These are phyloP conservation scores for Penaeus japonicus DNA, from an alignment of 1,140 invertebrate species.

Conservation along the genomic window DNA sequence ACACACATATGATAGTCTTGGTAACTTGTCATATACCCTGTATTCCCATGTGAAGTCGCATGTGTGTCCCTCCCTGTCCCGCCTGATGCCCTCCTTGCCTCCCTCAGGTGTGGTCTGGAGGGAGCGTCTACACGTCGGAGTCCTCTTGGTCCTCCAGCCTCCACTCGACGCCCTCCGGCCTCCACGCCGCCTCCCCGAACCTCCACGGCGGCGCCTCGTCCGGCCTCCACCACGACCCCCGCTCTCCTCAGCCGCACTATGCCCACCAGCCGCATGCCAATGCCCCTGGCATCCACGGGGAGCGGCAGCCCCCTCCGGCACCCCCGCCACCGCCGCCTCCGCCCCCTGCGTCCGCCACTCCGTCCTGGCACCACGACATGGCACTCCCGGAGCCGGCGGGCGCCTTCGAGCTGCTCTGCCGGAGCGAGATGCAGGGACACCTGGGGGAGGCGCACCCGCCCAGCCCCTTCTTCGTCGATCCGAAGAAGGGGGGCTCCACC, in stretches of 20 bases:
- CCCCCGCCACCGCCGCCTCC: too few relatives aligned
- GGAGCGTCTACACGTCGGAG: background rate
- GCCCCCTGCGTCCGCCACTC: background rate
- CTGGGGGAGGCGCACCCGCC: background rate
- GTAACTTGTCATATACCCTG: too few relatives aligned
- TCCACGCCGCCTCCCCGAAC: background rate
- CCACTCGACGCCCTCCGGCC: background rate
- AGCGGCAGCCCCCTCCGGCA: background rate
- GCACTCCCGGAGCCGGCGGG: background rate
- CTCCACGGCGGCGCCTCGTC: background rate
- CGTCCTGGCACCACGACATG: conserved; percentile 28
- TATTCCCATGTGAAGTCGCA: too few relatives aligned
- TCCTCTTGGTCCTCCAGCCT: conserved; percentile 6
- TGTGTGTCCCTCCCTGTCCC: too few relatives aligned
- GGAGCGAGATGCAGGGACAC: background rate
- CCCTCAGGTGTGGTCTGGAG: conserved; percentile 26
- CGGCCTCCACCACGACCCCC: background rate
- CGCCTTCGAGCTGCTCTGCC: background rate
- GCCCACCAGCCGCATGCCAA: background rate
- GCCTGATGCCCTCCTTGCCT: too few relatives aligned
- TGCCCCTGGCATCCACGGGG: background rate
- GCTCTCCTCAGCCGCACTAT: background rate
- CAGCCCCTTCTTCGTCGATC: background rate
- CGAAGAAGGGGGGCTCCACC: background rate
- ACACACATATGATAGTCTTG: too few relatives aligned